Base-by-base conservation (phyloP, 2,888 invertebrate genomes). In the Temnothorax rugatulus region DNA sequence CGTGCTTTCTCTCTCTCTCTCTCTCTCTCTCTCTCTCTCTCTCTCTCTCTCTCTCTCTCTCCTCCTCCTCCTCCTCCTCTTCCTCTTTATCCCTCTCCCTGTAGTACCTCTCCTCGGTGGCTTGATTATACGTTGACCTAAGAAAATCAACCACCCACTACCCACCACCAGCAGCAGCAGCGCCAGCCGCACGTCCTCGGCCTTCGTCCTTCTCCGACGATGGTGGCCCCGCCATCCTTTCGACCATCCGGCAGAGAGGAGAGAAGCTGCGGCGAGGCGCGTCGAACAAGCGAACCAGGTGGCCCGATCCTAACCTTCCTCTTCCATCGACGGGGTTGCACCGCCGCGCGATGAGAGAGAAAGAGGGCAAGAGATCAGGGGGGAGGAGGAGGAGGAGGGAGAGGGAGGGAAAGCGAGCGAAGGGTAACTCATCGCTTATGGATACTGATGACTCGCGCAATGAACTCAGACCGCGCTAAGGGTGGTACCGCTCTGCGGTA, bases 371-470 rank as follows among this genome's bases (percentile, higher is more conserved):
- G 21, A 66, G 52, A 54, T 25, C 52, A 74, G 61, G 54, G 82
- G 25, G 50, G 52, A 84, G 82, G 82, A 29, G 50, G 52, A 84
- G 82, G 84, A 86, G 87, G 84, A 86, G 87, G 86, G 95, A 95
- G 85, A 84, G 86, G 87, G 95, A 95, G 94, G 94, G 87, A 84
- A 79, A 74, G 88, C 86, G 87, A 84, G 85, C 83, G 84, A 84
- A 88, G 91, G 93, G 93, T 91, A 94, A 93, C 96, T 96, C 96
- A 97, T 97, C 96, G 95, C 96, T 97, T 97, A 97, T 97, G 97
- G 96, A 97, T 97, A 97, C 97, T 97, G 97, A 97, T 97, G 97
- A 96, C 96, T 95, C 95, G 93, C 94, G 95, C 96, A 97, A 97
- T 97, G 96, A 97, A 94, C 95, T 93, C 93, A 92, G 92, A 93